These are phyloP conservation scores for Cottoperca gobio DNA, from an alignment of 2,797 vertebrate species.

Conservation along the genomic window DNA sequence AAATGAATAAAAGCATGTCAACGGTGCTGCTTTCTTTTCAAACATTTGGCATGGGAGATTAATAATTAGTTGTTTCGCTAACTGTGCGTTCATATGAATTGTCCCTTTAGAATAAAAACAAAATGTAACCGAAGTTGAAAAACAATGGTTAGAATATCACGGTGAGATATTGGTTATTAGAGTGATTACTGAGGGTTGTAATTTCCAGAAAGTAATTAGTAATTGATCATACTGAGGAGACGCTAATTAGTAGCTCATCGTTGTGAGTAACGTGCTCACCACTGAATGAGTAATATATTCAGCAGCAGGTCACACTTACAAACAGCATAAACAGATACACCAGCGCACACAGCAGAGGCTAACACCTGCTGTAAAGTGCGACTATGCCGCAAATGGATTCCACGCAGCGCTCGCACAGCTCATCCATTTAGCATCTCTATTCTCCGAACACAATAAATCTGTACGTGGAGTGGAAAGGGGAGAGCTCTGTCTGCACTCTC, in stretches of 20 bases:
- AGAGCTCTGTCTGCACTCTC: slow-evolving; percentile 46
- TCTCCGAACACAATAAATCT: slow-evolving; percentile 68
- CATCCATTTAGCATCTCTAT: slow-evolving; percentile 63
- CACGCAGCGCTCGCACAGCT: slow-evolving; percentile 52
- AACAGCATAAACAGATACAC: slow-evolving; percentile 36
- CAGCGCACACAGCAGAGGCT: slow-evolving; percentile 25
- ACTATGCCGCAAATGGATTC: slow-evolving; percentile 57
- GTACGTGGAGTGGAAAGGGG: slow-evolving; percentile 11
- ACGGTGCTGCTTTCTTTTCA: not conserved
- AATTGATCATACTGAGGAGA: slow-evolving; percentile 42
- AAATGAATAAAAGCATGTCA: not conserved
- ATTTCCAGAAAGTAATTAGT: slow-evolving; percentile 47
- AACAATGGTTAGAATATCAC: slow-evolving; percentile 2
- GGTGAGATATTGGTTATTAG: slow-evolving; percentile 10
- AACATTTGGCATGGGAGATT: not conserved
- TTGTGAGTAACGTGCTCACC: slow-evolving; percentile 24
- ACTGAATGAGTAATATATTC: slow-evolving; percentile 40
- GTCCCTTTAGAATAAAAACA: slow-evolving; percentile 2
- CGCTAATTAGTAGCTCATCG: slow-evolving; percentile 55
- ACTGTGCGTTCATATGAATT: not conserved
- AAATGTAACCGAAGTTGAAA: not conserved
- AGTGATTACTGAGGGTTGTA: slow-evolving; percentile 38
- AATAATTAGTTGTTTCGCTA: not conserved
- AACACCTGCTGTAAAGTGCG: slow-evolving; percentile 55
- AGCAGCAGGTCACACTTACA: slow-evolving; percentile 25